phyloP scores from a whole-genome alignment of 2,888 invertebrate species.

The Drosophila planitibia region DNA sequence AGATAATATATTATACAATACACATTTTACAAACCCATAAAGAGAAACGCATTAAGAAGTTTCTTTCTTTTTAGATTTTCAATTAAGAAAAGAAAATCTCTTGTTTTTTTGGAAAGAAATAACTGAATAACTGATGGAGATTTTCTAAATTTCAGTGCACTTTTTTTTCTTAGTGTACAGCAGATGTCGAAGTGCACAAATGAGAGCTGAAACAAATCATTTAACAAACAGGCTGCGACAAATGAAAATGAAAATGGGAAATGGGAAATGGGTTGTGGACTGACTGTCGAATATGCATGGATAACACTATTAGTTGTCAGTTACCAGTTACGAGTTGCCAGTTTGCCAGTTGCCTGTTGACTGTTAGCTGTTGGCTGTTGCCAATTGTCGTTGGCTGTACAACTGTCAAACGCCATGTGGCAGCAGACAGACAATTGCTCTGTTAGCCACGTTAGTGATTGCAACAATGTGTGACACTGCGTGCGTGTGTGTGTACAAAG shows the following conservation, averaged over 20 bases:
- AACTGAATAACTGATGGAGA: too few relatives aligned
- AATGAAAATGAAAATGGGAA: background rate
- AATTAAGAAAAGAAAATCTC: too few relatives aligned
- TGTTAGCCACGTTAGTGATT: slow-evolving; percentile 47
- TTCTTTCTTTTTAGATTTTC: too few relatives aligned
- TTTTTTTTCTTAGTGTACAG: background rate
- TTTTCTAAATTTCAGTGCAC: too few relatives aligned
- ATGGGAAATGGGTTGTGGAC: slow-evolving; percentile 5
- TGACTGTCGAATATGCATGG: slow-evolving; percentile 16
- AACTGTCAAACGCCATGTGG: slow-evolving; percentile 68
- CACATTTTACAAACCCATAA: too few relatives aligned
- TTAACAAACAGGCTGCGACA: slow-evolving; percentile 27
- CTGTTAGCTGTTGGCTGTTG: slow-evolving; percentile 24
- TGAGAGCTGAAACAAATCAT: slow-evolving; percentile 61
- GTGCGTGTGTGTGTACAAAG: slow-evolving; percentile 30
- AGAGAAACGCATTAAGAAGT: too few relatives aligned
- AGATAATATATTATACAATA: too few relatives aligned
- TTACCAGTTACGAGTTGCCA: slow-evolving; percentile 15
- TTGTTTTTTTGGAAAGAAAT: too few relatives aligned
- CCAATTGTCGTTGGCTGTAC: slow-evolving; percentile 6
- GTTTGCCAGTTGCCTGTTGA: slow-evolving; percentile 8
- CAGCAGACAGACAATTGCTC: slow-evolving; percentile 49
- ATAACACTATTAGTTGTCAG: slow-evolving; percentile 45
- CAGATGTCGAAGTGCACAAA: slow-evolving; percentile 24
- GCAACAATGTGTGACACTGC: slow-evolving; percentile 41